These are phyloP conservation scores for Thalassaphorura encarpata DNA, from an alignment of 1,140 invertebrate genomes.

Conservation along the genomic window DNA sequence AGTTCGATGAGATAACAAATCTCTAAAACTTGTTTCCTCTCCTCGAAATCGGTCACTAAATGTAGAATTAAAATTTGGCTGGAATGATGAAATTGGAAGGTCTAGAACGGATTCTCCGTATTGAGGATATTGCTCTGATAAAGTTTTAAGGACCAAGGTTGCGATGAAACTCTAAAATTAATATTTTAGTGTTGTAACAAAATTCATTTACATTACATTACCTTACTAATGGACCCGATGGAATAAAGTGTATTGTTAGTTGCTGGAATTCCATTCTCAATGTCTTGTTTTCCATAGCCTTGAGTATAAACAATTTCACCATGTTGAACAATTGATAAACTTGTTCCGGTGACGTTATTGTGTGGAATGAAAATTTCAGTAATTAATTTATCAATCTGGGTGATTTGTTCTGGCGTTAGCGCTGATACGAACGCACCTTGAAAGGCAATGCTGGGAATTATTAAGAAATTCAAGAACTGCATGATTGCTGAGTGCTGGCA, in stretches of 20 bases:
- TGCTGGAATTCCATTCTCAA: not conserved
- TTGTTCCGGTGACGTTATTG: not conserved
- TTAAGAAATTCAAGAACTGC: no score
- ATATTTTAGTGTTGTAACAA: not conserved
- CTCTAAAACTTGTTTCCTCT: conserved; percentile 3
- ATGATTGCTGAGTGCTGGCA: no score
- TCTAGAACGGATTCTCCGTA: conserved; percentile 11
- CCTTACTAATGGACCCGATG: conserved; percentile 4
- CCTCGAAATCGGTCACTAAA: conserved; percentile 4
- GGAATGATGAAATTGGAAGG: conserved; percentile 5
- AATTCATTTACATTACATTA: not conserved
- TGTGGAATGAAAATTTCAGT: no score
- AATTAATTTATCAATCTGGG: no score
- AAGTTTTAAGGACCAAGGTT: not conserved
- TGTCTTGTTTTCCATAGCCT: conserved; percentile 1
- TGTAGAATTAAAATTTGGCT: conserved; percentile 6
- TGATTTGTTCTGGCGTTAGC: no score
- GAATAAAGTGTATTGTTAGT: not conserved
- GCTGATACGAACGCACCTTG: no score
- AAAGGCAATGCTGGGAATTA: no score
- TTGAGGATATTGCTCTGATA: conserved; percentile 4
- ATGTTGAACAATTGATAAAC: not conserved
- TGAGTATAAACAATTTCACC: not conserved
- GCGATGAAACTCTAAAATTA: conserved; percentile 10
- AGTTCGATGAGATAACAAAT: conserved; percentile 13